These are phyloP conservation scores for Euplexia lucipara DNA, from an alignment of 2,888 invertebrate genomes.

Conservation along the genomic window DNA sequence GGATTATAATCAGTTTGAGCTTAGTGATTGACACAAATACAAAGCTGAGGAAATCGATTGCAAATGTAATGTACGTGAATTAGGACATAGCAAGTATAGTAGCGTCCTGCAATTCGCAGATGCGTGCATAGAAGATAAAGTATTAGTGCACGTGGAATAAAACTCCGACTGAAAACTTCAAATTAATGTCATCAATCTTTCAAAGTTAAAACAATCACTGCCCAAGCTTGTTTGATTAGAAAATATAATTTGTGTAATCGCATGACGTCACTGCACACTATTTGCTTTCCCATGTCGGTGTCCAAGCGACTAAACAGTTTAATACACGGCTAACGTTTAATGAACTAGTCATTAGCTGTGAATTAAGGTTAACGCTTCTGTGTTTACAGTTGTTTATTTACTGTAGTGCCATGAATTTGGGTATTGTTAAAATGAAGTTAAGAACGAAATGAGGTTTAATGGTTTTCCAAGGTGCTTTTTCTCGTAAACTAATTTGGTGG, in stretches of 20 bases:
- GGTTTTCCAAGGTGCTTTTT: slow-evolving; percentile 14
- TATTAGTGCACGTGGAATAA: too few species aligned
- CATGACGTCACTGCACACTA: slow-evolving; percentile 56
- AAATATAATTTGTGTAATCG: slow-evolving; percentile 39
- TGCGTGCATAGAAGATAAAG: not conserved
- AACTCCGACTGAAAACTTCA: not conserved
- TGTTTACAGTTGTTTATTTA: slow-evolving; percentile 57
- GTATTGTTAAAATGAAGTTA: slow-evolving; percentile 39
- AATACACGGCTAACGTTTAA: slow-evolving; percentile 76
- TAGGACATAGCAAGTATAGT: too few species aligned
- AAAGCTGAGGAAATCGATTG: not conserved
- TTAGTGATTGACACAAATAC: slow-evolving; percentile 14
- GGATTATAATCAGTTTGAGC: slow-evolving; percentile 15
- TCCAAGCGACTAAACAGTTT: slow-evolving; percentile 65
- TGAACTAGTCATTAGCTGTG: slow-evolving; percentile 75
- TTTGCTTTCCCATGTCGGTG: slow-evolving; percentile 74
- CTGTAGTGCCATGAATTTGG: slow-evolving; percentile 38
- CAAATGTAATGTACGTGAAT: not conserved
- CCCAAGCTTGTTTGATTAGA: slow-evolving; percentile 26
- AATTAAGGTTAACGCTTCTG: slow-evolving; percentile 50
- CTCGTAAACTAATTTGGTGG: slow-evolving; percentile 1
- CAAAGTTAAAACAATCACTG: slow-evolving; percentile 17
- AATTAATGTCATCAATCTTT: not conserved
- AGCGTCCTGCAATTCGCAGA: too few species aligned
- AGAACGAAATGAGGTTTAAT: slow-evolving; percentile 42